A percentile compares a stretch with the other conserved stretches of the same genome.
Evolutionary conservation across 2,113 vertebrate species (phyloP).

Genomic region (Microcebus lehilahytsara): DNA sequence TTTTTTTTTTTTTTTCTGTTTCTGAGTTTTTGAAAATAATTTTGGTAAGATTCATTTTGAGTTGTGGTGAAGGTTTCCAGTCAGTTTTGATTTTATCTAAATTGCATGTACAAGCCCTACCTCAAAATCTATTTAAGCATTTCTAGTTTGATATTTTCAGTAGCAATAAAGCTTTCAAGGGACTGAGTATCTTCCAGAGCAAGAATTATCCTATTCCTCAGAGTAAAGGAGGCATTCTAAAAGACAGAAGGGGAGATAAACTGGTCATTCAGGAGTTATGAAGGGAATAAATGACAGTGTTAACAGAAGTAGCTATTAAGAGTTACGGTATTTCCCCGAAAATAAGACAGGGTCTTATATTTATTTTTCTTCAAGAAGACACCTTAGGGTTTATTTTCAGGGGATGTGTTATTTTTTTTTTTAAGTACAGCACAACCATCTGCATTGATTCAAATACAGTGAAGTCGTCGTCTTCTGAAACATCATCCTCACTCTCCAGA

Average conservation of each 20-base stretch:
- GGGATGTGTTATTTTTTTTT: too few species aligned
- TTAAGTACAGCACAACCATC: too few species aligned
- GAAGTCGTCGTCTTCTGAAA: too few species aligned
- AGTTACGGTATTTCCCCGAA: background rate
- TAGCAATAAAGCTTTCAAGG: background rate
- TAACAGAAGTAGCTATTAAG: background rate
- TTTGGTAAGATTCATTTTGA: constrained; percentile 33
- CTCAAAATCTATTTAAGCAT: background rate
- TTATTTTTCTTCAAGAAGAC: too few species aligned
- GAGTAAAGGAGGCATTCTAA: background rate
- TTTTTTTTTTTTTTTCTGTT: background rate
- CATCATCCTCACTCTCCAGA: too few species aligned
- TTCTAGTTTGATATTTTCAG: constrained; percentile 43
- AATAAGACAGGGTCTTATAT: too few species aligned
- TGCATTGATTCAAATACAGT: too few species aligned
- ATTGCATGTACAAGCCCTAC: background rate
- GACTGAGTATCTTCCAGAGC: background rate
- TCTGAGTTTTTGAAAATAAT: background rate
- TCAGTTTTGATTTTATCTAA: constrained; percentile 18
- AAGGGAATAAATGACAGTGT: background rate
- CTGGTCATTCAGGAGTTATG: background rate
- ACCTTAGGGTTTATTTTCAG: too few species aligned
- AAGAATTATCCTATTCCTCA: background rate
- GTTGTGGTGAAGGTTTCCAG: constrained; percentile 8
- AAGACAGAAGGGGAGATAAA: background rate